phyloP scores from a whole-genome alignment of 1,140 invertebrate genomes.

The Eriosoma lanigerum region DNA sequence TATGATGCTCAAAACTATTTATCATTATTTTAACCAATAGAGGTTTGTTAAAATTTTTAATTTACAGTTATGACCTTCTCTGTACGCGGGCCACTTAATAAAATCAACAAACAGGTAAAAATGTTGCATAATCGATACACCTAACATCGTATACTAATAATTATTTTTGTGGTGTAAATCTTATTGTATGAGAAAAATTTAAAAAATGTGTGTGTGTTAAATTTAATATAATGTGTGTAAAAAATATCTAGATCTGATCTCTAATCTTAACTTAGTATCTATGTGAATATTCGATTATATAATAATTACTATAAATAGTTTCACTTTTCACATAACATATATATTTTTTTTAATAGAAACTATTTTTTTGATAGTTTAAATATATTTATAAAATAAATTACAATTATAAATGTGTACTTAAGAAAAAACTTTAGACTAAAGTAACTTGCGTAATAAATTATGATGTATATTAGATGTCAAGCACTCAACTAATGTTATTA shows the following conservation, averaged over 20 bases:
- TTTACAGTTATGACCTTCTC: background rate
- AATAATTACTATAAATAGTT: too few species aligned
- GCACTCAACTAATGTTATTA: slow-evolving; percentile 40
- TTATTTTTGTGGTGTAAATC: background rate
- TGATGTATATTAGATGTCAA: slow-evolving; percentile 18
- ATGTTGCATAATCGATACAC: background rate
- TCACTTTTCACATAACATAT: too few species aligned
- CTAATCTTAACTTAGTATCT: too few species aligned
- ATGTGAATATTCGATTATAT: too few species aligned
- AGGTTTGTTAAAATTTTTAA: slow-evolving; percentile 6
- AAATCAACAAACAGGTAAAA: slow-evolving; percentile 16
- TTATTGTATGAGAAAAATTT: background rate
- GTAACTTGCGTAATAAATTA: slow-evolving; percentile 46
- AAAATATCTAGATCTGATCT: background rate
- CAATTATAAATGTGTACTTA: slow-evolving; percentile 23
- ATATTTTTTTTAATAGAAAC: too few species aligned
- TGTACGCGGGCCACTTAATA: slow-evolving; percentile 28
- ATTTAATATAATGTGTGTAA: background rate
- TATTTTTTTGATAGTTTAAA: background rate
- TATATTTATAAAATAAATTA: slow-evolving; percentile 25
- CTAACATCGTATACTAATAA: background rate
- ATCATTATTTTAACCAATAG: background rate
- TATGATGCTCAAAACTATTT: background rate
- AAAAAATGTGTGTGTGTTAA: background rate
- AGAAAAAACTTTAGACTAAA: slow-evolving; percentile 27